A percentile compares a stretch with the other conserved stretches of the same genome.
Conservation (phyloP, 1,140 invertebrate species). For the Plectus sambesii region DNA sequence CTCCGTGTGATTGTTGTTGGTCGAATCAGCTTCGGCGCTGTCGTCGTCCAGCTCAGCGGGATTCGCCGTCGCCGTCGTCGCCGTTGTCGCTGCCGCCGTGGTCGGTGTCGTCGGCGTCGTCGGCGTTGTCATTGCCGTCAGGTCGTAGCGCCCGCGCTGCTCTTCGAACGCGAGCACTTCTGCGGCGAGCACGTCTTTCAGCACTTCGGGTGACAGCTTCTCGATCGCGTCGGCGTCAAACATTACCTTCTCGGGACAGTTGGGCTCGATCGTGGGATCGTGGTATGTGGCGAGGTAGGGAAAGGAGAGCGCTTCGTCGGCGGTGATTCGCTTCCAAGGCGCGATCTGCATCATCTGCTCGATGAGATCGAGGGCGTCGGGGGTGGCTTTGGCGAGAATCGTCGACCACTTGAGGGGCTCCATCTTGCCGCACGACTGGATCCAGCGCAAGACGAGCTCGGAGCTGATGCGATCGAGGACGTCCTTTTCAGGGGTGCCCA, state of each 20-base stretch:
- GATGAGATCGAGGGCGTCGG: slow-evolving; percentile 23
- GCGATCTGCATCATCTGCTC: slow-evolving; percentile 22
- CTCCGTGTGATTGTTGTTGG: too few species aligned
- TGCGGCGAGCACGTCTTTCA: slow-evolving; percentile 14
- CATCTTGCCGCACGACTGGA: slow-evolving; percentile 13
- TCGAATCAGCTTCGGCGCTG: too few species aligned
- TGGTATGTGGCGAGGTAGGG: slow-evolving; percentile 32
- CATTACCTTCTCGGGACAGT: slow-evolving; percentile 12
- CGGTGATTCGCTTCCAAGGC: slow-evolving; percentile 26
- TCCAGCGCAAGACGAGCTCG: slow-evolving; percentile 17
- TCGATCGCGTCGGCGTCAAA: slow-evolving; percentile 33
- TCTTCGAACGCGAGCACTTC: slow-evolving; percentile 23
- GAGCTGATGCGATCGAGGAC: slow-evolving; percentile 21
- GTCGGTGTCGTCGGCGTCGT: too few species aligned
- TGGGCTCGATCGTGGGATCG: slow-evolving; percentile 31
- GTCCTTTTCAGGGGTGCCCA: slow-evolving; percentile 24
- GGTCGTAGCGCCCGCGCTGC: slow-evolving; percentile 8
- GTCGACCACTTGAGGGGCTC: slow-evolving; percentile 19
- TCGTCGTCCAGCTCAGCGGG: too few species aligned
- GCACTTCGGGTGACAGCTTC: slow-evolving; percentile 9
- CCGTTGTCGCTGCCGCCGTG: too few species aligned
- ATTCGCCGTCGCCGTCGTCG: too few species aligned
- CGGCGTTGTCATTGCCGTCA: too few species aligned
- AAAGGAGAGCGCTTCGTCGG: slow-evolving; percentile 35
- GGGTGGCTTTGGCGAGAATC: slow-evolving; percentile 27